phyloP scores from a whole-genome alignment of 1,140 invertebrate genomes.

The Drosophila aff. region DNA sequence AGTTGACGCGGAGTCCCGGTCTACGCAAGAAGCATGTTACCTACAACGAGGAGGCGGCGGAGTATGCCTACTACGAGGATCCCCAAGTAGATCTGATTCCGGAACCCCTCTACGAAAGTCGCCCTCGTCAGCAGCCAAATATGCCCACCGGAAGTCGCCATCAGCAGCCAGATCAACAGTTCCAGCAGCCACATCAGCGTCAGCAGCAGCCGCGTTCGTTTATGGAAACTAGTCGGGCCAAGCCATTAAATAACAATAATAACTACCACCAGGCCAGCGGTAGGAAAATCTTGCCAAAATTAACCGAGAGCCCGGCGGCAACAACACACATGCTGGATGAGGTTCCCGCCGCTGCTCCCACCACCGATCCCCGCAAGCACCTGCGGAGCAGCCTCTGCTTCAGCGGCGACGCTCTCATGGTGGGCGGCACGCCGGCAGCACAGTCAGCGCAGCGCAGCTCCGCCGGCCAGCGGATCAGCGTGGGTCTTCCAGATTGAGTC shows the following conservation, averaged over 20 bases:
- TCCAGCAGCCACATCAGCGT: constrained; percentile 33
- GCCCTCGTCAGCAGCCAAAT: constrained; percentile 55
- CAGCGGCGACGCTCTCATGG: constrained; percentile 74
- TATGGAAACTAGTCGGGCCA: constrained; percentile 74
- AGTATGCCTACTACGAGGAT: constrained; percentile 72
- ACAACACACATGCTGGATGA: constrained; percentile 38
- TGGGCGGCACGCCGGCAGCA: constrained; percentile 57
- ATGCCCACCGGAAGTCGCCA: constrained; percentile 77
- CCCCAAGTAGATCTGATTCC: not conserved
- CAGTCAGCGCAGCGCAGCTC: constrained; percentile 85
- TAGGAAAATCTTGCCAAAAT: constrained; percentile 68
- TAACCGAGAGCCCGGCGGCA: constrained; percentile 64
- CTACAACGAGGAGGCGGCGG: constrained; percentile 70
- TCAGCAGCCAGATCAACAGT: constrained; percentile 37
- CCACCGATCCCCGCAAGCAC: constrained; percentile 71
- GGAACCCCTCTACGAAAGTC: constrained; percentile 23
- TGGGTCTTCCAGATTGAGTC: constrained; percentile 77
- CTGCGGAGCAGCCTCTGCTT: constrained; percentile 84
- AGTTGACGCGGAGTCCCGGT: constrained; percentile 49
- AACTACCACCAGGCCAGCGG: constrained; percentile 50
- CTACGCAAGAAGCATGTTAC: constrained; percentile 77
- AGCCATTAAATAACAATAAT: constrained; percentile 78
- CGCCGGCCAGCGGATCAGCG: constrained; percentile 76
- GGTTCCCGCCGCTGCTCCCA: constrained; percentile 22
- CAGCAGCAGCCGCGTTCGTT: constrained; percentile 50